Percentiles rank a stretch among this genome's conserved stretches.
phyloP scores from a whole-genome alignment of 2,888 invertebrate species.

The Drosophila falleni region DNA sequence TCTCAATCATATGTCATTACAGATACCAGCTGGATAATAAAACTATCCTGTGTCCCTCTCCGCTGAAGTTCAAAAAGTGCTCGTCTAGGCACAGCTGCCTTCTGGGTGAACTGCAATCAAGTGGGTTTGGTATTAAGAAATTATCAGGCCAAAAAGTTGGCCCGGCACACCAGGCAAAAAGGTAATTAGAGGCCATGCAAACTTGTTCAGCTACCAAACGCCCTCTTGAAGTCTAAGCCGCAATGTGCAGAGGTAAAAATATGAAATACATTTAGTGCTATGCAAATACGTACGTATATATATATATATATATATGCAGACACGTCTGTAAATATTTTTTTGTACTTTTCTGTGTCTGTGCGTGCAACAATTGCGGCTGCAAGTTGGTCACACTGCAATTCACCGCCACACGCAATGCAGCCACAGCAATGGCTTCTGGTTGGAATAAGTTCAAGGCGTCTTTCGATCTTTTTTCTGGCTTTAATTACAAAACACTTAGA shows the following conservation, averaged over 20 bases:
- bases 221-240: background rate
- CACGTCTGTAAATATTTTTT: slow-evolving; percentile 58
- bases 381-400: slow-evolving; percentile 60
- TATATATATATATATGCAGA: background rate
- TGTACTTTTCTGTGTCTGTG: slow-evolving; percentile 52
- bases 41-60: slow-evolving; percentile 2
- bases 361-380: slow-evolving; percentile 75
- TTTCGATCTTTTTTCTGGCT: slow-evolving; percentile 34
- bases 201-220: slow-evolving; percentile 21
- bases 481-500: slow-evolving; percentile 71
- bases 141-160: slow-evolving; percentile 62
- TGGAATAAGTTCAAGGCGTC: slow-evolving; percentile 66
- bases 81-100: background rate
- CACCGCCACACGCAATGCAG: slow-evolving; percentile 64
- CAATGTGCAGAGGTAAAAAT: slow-evolving; percentile 28
- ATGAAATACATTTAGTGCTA: slow-evolving; percentile 41
- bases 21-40: slow-evolving; percentile 26
- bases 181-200: slow-evolving; percentile 68
- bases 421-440: slow-evolving; percentile 11
- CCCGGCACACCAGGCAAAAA: slow-evolving; percentile 36
- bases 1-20: slow-evolving; percentile 5
- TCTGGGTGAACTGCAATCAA: slow-evolving; percentile 37
- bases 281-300: slow-evolving; percentile 18
- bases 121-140: slow-evolving; percentile 64
- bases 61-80: slow-evolving; percentile 15